Conservation (phyloP, 2,888 invertebrate genomes). For the Tachystola acroxantha region DNA sequence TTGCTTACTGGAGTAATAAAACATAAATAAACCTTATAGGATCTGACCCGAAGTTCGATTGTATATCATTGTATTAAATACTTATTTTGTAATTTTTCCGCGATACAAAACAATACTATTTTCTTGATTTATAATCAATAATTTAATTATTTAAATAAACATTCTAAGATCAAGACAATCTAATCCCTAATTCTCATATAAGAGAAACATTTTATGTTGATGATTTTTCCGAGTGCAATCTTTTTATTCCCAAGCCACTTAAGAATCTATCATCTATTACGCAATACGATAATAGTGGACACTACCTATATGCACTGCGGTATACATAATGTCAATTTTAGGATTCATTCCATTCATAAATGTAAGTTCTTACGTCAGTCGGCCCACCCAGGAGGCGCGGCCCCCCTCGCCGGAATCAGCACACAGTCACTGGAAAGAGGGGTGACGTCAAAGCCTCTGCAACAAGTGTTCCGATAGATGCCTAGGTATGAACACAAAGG, state of each 20-base stretch:
- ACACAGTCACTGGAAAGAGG: constrained; percentile 38
- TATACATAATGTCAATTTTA: constrained; percentile 24
- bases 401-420: constrained; percentile 30
- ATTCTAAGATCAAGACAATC: too few relatives aligned
- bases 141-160: too few relatives aligned
- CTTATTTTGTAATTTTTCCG: too few relatives aligned
- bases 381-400: constrained; percentile 50
- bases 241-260: too few relatives aligned
- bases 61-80: too few relatives aligned
- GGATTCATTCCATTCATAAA: constrained; percentile 69
- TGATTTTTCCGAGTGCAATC: too few relatives aligned
- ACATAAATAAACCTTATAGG: too few relatives aligned
- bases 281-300: constrained; percentile 6
- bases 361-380: constrained; percentile 63
- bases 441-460: constrained; percentile 68
- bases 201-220: too few relatives aligned
- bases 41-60: too few relatives aligned
- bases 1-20: not conserved
- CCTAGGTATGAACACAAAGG: constrained; percentile 34
- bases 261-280: constrained; percentile 2
- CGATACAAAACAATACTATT: too few relatives aligned
- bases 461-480: constrained; percentile 63
- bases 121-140: too few relatives aligned
- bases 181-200: too few relatives aligned
- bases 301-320: constrained; percentile 1